A percentile compares a stretch with the other conserved stretches of the same genome.
phyloP scores from a whole-genome alignment of 2,113 vertebrate species.

The Tupaia tana region DNA sequence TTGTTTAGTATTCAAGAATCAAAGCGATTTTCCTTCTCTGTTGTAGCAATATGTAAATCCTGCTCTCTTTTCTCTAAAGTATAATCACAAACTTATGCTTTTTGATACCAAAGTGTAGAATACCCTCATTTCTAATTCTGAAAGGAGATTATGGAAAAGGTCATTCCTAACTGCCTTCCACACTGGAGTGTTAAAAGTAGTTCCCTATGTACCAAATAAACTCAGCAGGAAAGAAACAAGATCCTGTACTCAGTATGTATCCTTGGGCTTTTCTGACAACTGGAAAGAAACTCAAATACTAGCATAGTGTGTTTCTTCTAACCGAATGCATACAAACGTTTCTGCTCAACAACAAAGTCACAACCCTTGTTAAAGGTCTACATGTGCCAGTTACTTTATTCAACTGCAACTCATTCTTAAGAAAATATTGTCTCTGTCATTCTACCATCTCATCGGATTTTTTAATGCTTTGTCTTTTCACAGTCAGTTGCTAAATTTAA shows the following conservation, averaged over 20 bases:
- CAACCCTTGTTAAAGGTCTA: not conserved
- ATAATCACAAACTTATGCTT: not conserved
- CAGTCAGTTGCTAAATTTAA: conserved; percentile 13
- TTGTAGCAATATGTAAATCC: not conserved
- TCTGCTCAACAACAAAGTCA: conserved; percentile 57
- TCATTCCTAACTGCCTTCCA: not conserved
- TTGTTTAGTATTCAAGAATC: conserved; percentile 1
- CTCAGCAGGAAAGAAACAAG: conserved; percentile 45
- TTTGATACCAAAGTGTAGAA: conserved; percentile 15
- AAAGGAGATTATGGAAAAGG: not conserved
- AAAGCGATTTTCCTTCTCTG: not conserved
- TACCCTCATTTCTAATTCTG: conserved; percentile 1
- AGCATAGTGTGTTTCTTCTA: conserved; percentile 11
- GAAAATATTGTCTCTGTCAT: conserved; percentile 63
- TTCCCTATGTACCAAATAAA: conserved; percentile 22
- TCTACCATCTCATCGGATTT: not conserved
- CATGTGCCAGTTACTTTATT: not conserved
- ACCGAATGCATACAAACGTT: conserved; percentile 28
- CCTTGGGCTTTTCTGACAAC: not conserved
- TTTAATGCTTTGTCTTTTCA: not conserved
- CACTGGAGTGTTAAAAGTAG: not conserved
- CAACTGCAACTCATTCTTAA: conserved; percentile 40
- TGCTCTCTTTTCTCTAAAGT: not conserved
- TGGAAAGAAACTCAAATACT: conserved; percentile 55
- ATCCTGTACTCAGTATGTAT: not conserved